These are phyloP conservation scores for Etheostoma spectabile DNA, from an alignment of 2,113 vertebrate genomes.

Conservation along the genomic window DNA sequence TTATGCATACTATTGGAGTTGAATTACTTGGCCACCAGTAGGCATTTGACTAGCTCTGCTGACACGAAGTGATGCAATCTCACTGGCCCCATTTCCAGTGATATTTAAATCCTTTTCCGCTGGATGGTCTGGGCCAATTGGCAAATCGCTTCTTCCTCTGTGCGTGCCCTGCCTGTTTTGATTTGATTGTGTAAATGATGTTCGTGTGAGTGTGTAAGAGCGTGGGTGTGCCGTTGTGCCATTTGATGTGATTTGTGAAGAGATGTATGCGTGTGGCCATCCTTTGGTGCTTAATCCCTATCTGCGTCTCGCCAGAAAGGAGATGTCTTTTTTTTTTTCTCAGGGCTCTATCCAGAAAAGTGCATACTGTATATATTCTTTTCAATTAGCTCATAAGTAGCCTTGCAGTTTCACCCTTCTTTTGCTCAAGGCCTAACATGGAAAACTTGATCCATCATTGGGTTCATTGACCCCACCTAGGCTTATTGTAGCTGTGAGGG, in stretches of 20 bases:
- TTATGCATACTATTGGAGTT: slow-evolving; percentile 43
- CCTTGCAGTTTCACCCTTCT: slow-evolving; percentile 18
- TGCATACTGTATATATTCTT: background rate
- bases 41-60: slow-evolving; percentile 71
- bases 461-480: slow-evolving; percentile 13
- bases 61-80: slow-evolving; percentile 82
- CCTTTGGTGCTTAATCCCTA: slow-evolving; percentile 63
- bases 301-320: slow-evolving; percentile 47
- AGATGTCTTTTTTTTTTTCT: background rate
- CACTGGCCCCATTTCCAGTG: slow-evolving; percentile 77
- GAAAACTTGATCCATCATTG: background rate
- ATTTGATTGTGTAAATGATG: slow-evolving; percentile 70
- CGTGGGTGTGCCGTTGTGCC: slow-evolving; percentile 45
- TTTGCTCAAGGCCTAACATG: slow-evolving; percentile 1
- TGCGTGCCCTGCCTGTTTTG: slow-evolving; percentile 56
- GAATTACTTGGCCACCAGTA: slow-evolving; percentile 73
- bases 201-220: slow-evolving; percentile 56
- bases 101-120: slow-evolving; percentile 82
- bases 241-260: slow-evolving; percentile 73
- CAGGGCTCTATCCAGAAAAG: slow-evolving; percentile 7
- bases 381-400: slow-evolving; percentile 31
- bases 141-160: slow-evolving; percentile 49
- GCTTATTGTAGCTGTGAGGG: background rate
- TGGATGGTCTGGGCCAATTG: slow-evolving; percentile 68
- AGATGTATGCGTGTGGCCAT: slow-evolving; percentile 59